Percentiles rank a stretch among this genome's conserved stretches.
Evolutionary conservation across 2,797 vertebrate species (phyloP).

Genomic region (Ctenopoma multispine): DNA sequence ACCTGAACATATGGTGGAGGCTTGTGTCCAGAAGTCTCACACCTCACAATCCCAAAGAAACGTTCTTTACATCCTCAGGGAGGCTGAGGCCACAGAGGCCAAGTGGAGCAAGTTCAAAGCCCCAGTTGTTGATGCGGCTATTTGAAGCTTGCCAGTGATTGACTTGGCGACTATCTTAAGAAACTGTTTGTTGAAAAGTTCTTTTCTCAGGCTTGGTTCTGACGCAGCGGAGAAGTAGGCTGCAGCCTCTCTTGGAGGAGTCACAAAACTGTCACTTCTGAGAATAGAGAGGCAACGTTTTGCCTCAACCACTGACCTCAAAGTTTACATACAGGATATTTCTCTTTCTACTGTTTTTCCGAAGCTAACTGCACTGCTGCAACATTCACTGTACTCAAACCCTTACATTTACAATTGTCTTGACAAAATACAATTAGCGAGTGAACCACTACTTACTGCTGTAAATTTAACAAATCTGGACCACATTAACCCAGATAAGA

Average conservation of each 20-base stretch:
- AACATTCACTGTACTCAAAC: no score
- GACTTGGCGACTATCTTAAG: constrained; percentile 20
- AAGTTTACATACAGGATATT: no score
- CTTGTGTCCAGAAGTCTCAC: not conserved
- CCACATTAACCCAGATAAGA: no score
- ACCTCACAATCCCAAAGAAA: constrained; percentile 9
- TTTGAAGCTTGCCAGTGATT: constrained; percentile 3
- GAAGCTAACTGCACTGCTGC: no score
- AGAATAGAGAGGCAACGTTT: not conserved
- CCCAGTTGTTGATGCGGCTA: not conserved
- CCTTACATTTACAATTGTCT: no score
- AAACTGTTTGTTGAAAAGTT: constrained; percentile 30
- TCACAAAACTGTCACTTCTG: not conserved
- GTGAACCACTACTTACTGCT: no score
- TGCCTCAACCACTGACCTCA: no score
- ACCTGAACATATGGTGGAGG: not conserved
- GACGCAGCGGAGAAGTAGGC: not conserved
- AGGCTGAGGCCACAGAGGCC: not conserved
- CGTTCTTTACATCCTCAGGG: not conserved
- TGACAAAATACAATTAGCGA: no score
- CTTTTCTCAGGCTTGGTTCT: not conserved
- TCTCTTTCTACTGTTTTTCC: no score
- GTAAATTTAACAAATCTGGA: no score
- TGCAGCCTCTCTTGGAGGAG: not conserved
- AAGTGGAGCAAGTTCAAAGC: constrained; percentile 9